Evolutionary conservation across 2,888 invertebrate genomes (phyloP).

Genomic region (Pasiphila rectangulata): DNA sequence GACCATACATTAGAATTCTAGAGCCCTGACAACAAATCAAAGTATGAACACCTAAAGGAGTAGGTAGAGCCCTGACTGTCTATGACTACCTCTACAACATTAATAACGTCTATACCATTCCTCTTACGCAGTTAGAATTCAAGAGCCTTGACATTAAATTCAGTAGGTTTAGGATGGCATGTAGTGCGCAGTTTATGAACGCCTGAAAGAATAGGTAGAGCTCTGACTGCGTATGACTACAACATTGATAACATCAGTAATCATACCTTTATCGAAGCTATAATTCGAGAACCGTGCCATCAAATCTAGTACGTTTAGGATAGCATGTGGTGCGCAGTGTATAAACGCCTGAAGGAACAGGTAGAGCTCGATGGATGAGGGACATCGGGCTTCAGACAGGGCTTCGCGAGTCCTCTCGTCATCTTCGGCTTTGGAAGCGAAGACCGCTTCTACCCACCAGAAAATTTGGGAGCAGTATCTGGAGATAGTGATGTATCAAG

Average conservation of each 20-base stretch:
- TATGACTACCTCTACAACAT: too few relatives aligned
- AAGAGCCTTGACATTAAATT: too few relatives aligned
- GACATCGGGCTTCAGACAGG: slow-evolving; percentile 79
- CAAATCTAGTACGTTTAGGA: slow-evolving; percentile 78
- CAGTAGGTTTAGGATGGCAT: too few relatives aligned
- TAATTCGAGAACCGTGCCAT: slow-evolving; percentile 80
- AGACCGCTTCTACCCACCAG: slow-evolving; percentile 87
- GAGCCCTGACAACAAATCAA: too few relatives aligned
- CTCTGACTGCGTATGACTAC: too few relatives aligned
- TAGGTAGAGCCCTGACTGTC: too few relatives aligned
- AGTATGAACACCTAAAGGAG: too few relatives aligned
- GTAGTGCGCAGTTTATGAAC: too few relatives aligned
- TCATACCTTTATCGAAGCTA: slow-evolving; percentile 84
- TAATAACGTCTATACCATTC: too few relatives aligned
- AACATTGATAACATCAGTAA: background rate
- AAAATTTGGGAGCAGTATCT: slow-evolving; percentile 88
- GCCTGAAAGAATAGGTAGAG: too few relatives aligned
- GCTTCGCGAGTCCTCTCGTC: slow-evolving; percentile 82
- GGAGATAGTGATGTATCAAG: background rate
- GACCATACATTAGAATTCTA: too few relatives aligned
- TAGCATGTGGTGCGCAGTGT: slow-evolving; percentile 87
- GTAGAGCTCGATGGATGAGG: slow-evolving; percentile 87
- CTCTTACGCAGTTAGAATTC: too few relatives aligned
- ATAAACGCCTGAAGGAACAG: slow-evolving; percentile 89
- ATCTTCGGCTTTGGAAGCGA: slow-evolving; percentile 73